A percentile compares a stretch with the other conserved stretches of the same genome.
Conservation (phyloP, 2,113 vertebrate species). For the Anarrhichthys ocellatus region DNA sequence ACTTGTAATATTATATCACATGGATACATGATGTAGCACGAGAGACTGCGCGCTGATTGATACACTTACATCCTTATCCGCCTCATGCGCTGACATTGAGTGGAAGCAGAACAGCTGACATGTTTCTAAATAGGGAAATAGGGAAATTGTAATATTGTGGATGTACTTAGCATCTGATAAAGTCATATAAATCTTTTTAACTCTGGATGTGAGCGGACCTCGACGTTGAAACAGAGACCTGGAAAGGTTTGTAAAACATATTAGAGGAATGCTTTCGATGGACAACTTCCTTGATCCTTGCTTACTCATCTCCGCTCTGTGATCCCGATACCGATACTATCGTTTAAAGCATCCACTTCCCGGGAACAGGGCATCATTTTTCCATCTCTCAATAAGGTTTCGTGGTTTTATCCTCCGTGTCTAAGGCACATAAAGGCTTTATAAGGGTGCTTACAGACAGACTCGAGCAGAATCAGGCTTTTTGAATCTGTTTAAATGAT, state of each 20-base stretch:
- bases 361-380: constrained; percentile 61
- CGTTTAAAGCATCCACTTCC: constrained; percentile 66
- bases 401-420: constrained; percentile 74
- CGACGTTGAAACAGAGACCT: constrained; percentile 62
- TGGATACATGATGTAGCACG: neutral
- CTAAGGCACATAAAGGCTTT: constrained; percentile 82
- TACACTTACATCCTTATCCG: constrained; percentile 24
- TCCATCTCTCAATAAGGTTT: constrained; percentile 75
- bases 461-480: constrained; percentile 80
- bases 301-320: constrained; percentile 63
- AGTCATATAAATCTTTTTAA: constrained; percentile 37
- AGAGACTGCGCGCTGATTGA: constrained; percentile 12
- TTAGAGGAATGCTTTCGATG: constrained; percentile 70
- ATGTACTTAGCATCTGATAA: constrained; percentile 65
- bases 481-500: constrained; percentile 87
- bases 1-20: neutral
- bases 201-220: constrained; percentile 40
- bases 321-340: constrained; percentile 69
- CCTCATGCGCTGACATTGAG: constrained; percentile 35
- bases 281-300: constrained; percentile 70
- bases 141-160: constrained; percentile 39
- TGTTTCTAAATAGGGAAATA: constrained; percentile 62
- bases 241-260: constrained; percentile 72
- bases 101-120: constrained; percentile 50
- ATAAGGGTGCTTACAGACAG: constrained; percentile 84